Evolutionary conservation across 2,113 vertebrate genomes (phyloP).

Genomic region (Trachemys scripta): DNA sequence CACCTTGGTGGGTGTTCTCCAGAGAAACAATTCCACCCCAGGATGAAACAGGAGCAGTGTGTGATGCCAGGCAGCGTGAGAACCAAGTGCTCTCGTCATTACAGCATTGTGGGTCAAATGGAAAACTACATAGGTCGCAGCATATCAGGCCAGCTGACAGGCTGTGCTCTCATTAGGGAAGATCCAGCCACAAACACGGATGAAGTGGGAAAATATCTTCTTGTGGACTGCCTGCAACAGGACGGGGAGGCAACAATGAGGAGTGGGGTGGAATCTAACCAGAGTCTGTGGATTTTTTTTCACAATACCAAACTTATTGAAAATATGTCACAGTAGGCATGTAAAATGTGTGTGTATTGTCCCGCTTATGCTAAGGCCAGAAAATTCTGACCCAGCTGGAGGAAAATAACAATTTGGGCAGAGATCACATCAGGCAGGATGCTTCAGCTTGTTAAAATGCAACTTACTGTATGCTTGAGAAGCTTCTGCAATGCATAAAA

Average conservation of each 20-base stretch:
- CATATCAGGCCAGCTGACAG: fast-evolving
- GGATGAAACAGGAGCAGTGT: background rate
- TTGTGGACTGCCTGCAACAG: background rate
- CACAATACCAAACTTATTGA: background rate
- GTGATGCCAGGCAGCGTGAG: background rate
- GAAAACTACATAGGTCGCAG: fast-evolving
- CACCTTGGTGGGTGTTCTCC: fast-evolving
- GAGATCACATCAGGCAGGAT: slow-evolving; percentile 50
- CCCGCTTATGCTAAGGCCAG: slow-evolving; percentile 33
- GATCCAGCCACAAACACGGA: background rate
- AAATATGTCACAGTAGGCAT: background rate
- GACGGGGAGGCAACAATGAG: background rate
- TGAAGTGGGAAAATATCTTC: background rate
- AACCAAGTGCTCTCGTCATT: fast-evolving
- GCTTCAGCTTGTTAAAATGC: slow-evolving; percentile 49
- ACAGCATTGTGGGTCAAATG: fast-evolving
- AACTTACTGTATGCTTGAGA: slow-evolving; percentile 26
- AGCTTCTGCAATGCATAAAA: background rate
- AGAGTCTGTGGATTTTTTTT: background rate
- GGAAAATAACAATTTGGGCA: slow-evolving; percentile 42
- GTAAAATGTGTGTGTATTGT: slow-evolving; percentile 27
- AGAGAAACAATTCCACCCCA: fast-evolving
- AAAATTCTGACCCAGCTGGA: slow-evolving; percentile 55
- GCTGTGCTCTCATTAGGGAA: background rate
- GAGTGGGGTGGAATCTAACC: background rate